These are phyloP conservation scores for Nanorana parkeri DNA, from an alignment of 2,113 vertebrate species.

Conservation along the genomic window DNA sequence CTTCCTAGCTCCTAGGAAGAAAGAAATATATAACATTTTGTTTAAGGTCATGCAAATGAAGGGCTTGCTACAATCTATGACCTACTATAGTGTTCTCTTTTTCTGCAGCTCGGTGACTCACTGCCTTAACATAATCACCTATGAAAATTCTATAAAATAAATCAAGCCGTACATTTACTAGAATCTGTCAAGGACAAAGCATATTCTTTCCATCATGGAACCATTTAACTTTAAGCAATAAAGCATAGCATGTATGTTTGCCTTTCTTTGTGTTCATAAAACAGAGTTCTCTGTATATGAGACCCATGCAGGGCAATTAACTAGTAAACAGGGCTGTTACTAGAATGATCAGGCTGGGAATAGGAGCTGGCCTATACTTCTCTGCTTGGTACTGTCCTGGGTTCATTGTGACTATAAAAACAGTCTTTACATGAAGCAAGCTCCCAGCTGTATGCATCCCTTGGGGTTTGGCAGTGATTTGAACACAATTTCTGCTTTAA, in stretches of 20 bases:
- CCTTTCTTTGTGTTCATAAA: background rate
- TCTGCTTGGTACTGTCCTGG: background rate
- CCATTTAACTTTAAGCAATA: background rate
- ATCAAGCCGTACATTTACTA: background rate
- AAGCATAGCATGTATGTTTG: background rate
- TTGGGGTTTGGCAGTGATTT: background rate
- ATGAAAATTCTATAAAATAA: background rate
- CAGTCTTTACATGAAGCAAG: background rate
- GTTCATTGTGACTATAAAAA: background rate
- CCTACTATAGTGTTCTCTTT: background rate
- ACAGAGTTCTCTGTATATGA: background rate
- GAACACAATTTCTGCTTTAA: background rate
- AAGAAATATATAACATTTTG: too few relatives aligned
- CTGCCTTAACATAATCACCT: background rate
- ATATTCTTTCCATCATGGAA: background rate
- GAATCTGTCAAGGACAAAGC: constrained; percentile 5
- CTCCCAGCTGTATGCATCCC: background rate
- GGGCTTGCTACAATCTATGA: too few relatives aligned
- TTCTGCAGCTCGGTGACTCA: background rate
- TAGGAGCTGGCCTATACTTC: background rate
- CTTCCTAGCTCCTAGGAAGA: too few relatives aligned
- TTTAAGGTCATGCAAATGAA: too few relatives aligned
- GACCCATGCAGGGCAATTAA: background rate
- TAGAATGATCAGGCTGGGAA: background rate
- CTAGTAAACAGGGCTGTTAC: background rate